These are phyloP conservation scores for Drosophila demipolita DNA, from an alignment of 2,888 invertebrate species.

Conservation along the genomic window DNA sequence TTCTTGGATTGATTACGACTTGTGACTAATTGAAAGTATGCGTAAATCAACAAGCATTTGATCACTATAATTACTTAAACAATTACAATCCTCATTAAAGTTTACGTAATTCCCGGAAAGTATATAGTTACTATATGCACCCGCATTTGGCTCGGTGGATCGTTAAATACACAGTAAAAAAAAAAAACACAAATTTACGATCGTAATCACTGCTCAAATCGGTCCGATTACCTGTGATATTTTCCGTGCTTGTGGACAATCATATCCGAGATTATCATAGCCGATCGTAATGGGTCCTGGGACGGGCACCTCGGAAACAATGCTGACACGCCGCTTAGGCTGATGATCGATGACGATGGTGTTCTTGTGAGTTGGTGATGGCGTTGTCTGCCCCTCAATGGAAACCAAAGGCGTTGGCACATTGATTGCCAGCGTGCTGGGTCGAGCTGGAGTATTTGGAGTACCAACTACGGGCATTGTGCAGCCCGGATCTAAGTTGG, in stretches of 20 bases:
- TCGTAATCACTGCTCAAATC: slow-evolving; percentile 12
- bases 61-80: slow-evolving; percentile 17
- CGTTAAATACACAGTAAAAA: slow-evolving; percentile 17
- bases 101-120: slow-evolving; percentile 35
- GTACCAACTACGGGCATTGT: not conserved
- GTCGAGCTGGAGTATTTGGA: slow-evolving; percentile 7
- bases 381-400: slow-evolving; percentile 43
- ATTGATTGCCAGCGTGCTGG: slow-evolving; percentile 42
- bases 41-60: slow-evolving; percentile 17
- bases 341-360: slow-evolving; percentile 82
- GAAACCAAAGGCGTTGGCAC: slow-evolving; percentile 16
- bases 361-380: slow-evolving; percentile 58
- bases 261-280: slow-evolving; percentile 89
- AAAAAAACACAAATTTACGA: not conserved
- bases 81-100: slow-evolving; percentile 32
- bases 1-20: not conserved
- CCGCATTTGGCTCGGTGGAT: not conserved
- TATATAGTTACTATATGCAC: not conserved
- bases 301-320: slow-evolving; percentile 86
- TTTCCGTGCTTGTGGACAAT: slow-evolving; percentile 86
- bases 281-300: slow-evolving; percentile 83
- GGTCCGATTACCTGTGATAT: slow-evolving; percentile 83
- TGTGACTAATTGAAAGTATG: slow-evolving; percentile 5
- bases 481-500: slow-evolving; percentile 46
- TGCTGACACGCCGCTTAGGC: slow-evolving; percentile 87